Conservation (phyloP, 35 echinoderm and acorn worm genomes). For the Anneissia japonica region DNA sequence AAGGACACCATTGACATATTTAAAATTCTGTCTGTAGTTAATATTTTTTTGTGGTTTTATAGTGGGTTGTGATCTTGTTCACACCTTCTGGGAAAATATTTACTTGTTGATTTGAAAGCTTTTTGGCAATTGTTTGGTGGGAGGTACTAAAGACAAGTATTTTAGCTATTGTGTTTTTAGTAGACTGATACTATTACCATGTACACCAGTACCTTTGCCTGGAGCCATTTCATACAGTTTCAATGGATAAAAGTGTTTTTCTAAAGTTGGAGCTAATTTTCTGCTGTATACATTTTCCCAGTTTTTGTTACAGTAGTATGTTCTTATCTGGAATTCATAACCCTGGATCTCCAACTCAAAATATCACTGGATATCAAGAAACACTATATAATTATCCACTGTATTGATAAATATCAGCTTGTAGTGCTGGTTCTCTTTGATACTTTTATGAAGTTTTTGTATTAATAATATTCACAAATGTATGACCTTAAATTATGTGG, state of each 20-base stretch:
- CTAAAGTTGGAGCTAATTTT: neutral
- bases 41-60: neutral
- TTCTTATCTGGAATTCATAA: neutral
- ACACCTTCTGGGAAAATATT: neutral
- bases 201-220: neutral
- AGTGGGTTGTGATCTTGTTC: neutral
- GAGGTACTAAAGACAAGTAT: neutral
- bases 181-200: neutral
- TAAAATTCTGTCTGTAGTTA: neutral
- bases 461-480: too few relatives aligned
- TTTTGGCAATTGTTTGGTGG: neutral
- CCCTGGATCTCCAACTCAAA: too few relatives aligned
- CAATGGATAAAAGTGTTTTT: neutral
- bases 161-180: neutral
- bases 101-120: neutral
- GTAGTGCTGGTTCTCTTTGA: too few relatives aligned
- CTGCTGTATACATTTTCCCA: neutral
- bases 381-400: too few relatives aligned
- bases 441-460: too few relatives aligned
- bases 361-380: too few relatives aligned
- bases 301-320: neutral
- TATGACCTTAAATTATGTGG: too few relatives aligned
- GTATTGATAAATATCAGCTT: too few relatives aligned
- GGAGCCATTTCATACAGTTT: neutral
- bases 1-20: neutral